A percentile compares a stretch with the other conserved stretches of the same genome.
Conservation (phyloP, 2,797 vertebrate genomes). For the Bradypodion pumilum region DNA sequence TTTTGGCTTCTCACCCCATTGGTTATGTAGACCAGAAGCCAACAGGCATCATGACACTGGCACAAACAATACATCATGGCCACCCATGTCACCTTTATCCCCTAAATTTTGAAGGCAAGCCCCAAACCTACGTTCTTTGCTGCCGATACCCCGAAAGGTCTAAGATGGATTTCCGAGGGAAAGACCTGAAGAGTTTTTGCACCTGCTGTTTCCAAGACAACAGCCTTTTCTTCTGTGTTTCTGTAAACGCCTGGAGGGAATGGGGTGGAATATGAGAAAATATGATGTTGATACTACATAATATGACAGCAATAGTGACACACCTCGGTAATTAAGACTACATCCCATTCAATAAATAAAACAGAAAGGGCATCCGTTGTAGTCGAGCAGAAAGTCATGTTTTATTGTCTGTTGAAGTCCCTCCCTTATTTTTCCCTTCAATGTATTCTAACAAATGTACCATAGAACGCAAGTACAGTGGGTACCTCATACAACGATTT, state of each 20-base stretch:
- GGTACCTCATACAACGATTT: too few species aligned
- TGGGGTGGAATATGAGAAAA: background rate
- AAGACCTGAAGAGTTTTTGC: slow-evolving; percentile 97
- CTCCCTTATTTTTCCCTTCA: too few species aligned
- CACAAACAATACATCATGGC: background rate
- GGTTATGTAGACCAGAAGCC: too few species aligned
- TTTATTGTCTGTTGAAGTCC: too few species aligned
- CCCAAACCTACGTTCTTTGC: slow-evolving; percentile 85
- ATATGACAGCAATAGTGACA: slow-evolving; percentile 28
- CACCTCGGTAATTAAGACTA: background rate
- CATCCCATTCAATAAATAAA: background rate
- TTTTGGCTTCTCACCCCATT: too few species aligned
- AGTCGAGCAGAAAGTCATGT: background rate
- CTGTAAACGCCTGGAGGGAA: slow-evolving; percentile 87
- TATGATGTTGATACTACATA: slow-evolving; percentile 4
- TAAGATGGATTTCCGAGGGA: slow-evolving; percentile 95
- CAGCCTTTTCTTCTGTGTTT: slow-evolving; percentile 97
- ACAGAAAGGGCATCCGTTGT: background rate
- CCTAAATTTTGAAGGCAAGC: slow-evolving; percentile 27
- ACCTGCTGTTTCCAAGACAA: slow-evolving; percentile 99
- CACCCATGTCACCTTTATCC: accelerated
- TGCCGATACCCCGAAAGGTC: slow-evolving; percentile 94
- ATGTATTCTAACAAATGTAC: too few species aligned
- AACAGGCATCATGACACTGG: background rate
- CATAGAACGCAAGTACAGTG: too few species aligned